phyloP scores from a whole-genome alignment of 2,113 vertebrate species.

The Formicarius rufipectus region DNA sequence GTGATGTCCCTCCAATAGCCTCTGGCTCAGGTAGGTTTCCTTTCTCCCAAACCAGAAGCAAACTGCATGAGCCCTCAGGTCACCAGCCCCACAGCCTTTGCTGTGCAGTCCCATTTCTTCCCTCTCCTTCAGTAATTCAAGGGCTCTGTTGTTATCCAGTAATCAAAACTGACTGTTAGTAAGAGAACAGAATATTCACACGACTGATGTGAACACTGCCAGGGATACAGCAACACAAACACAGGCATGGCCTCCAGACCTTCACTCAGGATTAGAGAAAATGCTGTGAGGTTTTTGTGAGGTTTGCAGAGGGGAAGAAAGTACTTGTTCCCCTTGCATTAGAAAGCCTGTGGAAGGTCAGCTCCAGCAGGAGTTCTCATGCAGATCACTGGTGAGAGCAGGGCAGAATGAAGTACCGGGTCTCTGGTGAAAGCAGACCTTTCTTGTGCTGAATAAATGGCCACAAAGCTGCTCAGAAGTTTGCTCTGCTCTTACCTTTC shows the following conservation, averaged over 20 bases:
- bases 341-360: not conserved
- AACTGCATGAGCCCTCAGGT: not conserved
- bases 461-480: not conserved
- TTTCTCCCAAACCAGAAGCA: not conserved
- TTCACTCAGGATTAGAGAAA: not conserved
- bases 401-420: not conserved
- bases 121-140: not conserved
- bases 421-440: not conserved
- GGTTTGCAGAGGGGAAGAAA: not conserved
- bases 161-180: not conserved
- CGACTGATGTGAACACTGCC: not conserved
- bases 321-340: not conserved
- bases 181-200: not conserved
- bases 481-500: constrained; percentile 84
- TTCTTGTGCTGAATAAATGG: not conserved
- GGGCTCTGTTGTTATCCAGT: not conserved
- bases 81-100: not conserved
- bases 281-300: not conserved
- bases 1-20: not conserved
- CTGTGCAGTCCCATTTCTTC: not conserved
- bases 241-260: constrained; percentile 1
- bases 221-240: not conserved
- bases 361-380: not conserved
- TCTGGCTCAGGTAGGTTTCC: not conserved
- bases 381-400: not conserved